Evolutionary conservation across 2,888 invertebrate genomes (phyloP), one percentile per base, ranked within the genome.

Genomic region (Phyllotreta cruciferae): DNA sequence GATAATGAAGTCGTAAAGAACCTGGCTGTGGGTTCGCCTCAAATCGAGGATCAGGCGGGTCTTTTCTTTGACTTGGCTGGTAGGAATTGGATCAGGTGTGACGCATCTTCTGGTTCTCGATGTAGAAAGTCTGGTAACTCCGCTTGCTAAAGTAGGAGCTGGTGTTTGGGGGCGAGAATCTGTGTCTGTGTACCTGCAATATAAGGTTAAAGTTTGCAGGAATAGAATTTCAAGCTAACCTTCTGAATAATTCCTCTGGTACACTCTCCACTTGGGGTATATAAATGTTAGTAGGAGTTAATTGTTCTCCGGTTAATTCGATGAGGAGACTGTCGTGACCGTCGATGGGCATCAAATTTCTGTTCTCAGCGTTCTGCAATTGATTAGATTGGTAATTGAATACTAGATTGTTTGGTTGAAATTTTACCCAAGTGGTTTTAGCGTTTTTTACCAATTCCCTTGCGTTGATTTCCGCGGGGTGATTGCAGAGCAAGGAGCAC

Each of bases 401-500:
- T n/a, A n/a, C n/a, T n/a, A n/a, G n/a, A n/a, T 24, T 24, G 24
- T 24, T 24, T 24, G 2, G 24, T 24, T 24, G 24, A 4, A 3
- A 4, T 1, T 24, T 79, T 82, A 88, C 90, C 88, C 89, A 87
- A 60, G 86, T 84, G 62, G 89, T 88, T 78, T 91, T 92, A 1
- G 89, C 88, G 63, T 87, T 85, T 75, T 86, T 88, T 1, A 93
- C 87, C 54, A 88, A 85, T 74, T 90, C 87, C 77, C 87, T 90
- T 0, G 90, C 88, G 52, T 88, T 89, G 13, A 82, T 85, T 62
- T 92, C 91, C 0, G 91, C 89, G 0, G 93, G 93, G 80, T 94
- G 93, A 78, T 93, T 93, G 81, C 93, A 93, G 6, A 93, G 83
- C 6, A 93, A 88, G 0, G 93, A 93, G 77, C 93, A 94, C 5